Evolutionary conservation across 2,113 vertebrate species (phyloP).

Genomic region (Acanthochromis polyacanthus): DNA sequence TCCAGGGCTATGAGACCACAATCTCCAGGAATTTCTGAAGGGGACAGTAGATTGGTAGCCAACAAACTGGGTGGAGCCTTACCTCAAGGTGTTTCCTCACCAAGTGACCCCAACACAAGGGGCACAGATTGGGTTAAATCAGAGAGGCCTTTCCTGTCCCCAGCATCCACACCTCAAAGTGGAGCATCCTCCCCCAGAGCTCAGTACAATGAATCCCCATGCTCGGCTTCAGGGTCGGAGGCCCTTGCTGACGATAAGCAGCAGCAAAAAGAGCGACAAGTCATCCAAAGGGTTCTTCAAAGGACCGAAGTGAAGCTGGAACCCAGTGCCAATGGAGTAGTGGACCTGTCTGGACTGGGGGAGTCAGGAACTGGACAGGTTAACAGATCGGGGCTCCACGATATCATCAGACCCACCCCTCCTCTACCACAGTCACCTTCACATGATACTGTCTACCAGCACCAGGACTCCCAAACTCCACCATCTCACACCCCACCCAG

Average conservation of each 20-base stretch:
- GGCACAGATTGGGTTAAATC: conserved; percentile 87
- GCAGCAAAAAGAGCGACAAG: conserved; percentile 89
- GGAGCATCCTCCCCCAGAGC: conserved; percentile 85
- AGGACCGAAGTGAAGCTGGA: conserved; percentile 90
- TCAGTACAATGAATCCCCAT: conserved; percentile 81
- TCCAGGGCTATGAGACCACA: conserved; percentile 85
- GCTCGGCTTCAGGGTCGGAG: conserved; percentile 79
- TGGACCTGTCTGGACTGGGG: conserved; percentile 85
- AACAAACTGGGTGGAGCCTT: conserved; percentile 64
- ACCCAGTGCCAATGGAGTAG: conserved; percentile 86
- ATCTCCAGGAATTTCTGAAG: conserved; percentile 76
- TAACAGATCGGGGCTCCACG: conserved; percentile 73
- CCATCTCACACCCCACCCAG: conserved; percentile 60
- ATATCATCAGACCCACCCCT: conserved; percentile 75
- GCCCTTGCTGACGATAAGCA: conserved; percentile 91
- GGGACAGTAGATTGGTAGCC: conserved; percentile 70
- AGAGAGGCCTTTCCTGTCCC: conserved; percentile 83
- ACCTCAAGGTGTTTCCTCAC: conserved; percentile 86
- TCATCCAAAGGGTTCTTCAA: conserved; percentile 94
- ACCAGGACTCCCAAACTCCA: conserved; percentile 58
- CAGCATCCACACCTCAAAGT: conserved; percentile 84
- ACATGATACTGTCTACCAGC: conserved; percentile 67
- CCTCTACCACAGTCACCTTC: conserved; percentile 56
- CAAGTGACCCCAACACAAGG: conserved; percentile 85
- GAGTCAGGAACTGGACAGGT: conserved; percentile 81